A percentile compares a stretch with the other conserved stretches of the same genome.
These are phyloP conservation scores for Platysternon megacephalum DNA, from an alignment of 2,113 vertebrate species.

Conservation along the genomic window DNA sequence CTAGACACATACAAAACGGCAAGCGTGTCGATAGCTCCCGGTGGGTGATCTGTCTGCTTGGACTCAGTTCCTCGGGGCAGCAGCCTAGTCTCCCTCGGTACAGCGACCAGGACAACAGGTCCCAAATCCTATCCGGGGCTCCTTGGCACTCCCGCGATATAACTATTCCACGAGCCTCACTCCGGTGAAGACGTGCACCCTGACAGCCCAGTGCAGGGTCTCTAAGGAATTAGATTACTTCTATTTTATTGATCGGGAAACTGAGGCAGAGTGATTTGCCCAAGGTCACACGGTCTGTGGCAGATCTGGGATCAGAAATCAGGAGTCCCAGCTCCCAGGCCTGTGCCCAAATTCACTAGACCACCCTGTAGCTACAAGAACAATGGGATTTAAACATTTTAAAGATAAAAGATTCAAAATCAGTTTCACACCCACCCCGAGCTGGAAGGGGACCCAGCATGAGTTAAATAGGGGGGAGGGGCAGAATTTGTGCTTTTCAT, in stretches of 20 bases:
- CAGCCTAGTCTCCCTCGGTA: rapidly evolving
- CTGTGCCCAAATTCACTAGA: neutral
- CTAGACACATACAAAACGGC: neutral
- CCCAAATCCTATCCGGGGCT: neutral
- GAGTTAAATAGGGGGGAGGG: neutral
- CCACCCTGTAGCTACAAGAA: neutral
- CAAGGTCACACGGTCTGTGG: neutral
- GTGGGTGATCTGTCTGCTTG: neutral
- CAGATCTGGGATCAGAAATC: neutral
- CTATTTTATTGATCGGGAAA: neutral
- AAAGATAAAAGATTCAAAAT: neutral
- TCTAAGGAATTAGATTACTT: neutral
- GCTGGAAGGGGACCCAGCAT: neutral
- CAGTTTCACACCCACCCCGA: neutral
- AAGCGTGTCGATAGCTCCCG: neutral
- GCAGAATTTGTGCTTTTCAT: neutral
- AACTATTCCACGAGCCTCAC: neutral
- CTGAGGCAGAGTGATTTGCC: neutral
- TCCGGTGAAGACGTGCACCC: neutral
- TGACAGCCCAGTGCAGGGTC: neutral
- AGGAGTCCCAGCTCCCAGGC: neutral
- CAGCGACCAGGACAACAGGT: neutral
- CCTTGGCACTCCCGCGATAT: neutral
- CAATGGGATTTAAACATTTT: neutral
- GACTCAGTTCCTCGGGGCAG: conserved; percentile 48